Base-by-base conservation (phyloP, 2,113 vertebrate species). In the Reinhardtius hippoglossoides region DNA sequence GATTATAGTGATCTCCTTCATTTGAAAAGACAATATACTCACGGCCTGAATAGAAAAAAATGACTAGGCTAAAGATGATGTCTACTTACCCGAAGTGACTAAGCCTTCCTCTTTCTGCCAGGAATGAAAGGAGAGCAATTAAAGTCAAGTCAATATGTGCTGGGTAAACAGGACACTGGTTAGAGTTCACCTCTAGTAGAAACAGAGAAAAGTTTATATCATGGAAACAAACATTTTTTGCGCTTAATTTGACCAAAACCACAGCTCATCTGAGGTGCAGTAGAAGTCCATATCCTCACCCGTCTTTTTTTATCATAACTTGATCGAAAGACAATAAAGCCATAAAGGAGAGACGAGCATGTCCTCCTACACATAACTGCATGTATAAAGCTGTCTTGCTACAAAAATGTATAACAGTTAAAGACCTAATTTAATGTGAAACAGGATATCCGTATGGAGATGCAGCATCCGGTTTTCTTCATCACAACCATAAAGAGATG, bases 21-120 rank as follows among this genome's bases (percentile, higher is more conserved):
- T 58, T 56, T 78, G 15, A 74, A 40, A 0, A 65, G 65, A 82
- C 16, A 26, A 82, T 61, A 72, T 46, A 73, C 12, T 40, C 14
- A 63, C 50, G 52, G 52, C 50, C 31, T 61, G 44, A 67, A 56
- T 1, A 72, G 42, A 52, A 61, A 4, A 70, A 42, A 74, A 62
- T 73, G 26, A 71, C 37, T 83, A 58, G 48, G 67, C 66, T 59
- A 44, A 69, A 81, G 37, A 63, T 79, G 31, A 74, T 50, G 48
- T 79, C 40, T 78, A 95, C 94, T 95, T 95, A 95, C 94, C 94
- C 35, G 60, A 50, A 79, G 90, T 76, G 74, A 92, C 80, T 63
- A 89, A 56, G 70, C 16, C 35, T 56, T 92, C 86, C 90, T 94
- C 94, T 87, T 90, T 95, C 94, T 95, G 93, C 85, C 91, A 84